phyloP scores from a whole-genome alignment of 1,140 invertebrate genomes.

The Galleria mellonella region DNA sequence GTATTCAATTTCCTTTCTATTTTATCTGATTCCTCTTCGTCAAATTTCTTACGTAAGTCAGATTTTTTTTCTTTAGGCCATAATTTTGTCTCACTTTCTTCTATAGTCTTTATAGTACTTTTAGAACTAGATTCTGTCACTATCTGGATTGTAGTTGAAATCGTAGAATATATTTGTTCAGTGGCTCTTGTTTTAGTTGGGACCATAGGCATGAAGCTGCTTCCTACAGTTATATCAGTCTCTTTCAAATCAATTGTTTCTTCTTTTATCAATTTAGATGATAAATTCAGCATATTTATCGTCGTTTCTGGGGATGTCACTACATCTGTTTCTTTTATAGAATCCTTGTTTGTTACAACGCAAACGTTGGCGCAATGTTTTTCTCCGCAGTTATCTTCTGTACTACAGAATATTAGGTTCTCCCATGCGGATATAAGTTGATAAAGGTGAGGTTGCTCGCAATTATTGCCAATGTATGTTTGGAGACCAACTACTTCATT shows the following conservation, averaged over 20 bases:
- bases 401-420: constrained; percentile 43
- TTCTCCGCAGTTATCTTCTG: constrained; percentile 32
- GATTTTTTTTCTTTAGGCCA: constrained; percentile 24
- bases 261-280: not conserved
- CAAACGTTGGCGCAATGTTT: constrained; percentile 35
- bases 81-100: not conserved
- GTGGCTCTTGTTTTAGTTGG: not conserved
- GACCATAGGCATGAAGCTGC: not conserved
- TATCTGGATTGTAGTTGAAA: not conserved
- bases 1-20: constrained; percentile 25
- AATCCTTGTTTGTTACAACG: constrained; percentile 36
- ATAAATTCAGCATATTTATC: not conserved
- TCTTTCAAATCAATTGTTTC: constrained; percentile 2
- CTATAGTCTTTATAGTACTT: not conserved
- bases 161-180: too few species aligned
- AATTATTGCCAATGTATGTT: constrained; percentile 46
- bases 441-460: constrained; percentile 46
- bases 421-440: constrained; percentile 43
- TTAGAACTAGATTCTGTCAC: not conserved
- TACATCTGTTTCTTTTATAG: not conserved
- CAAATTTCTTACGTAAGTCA: constrained; percentile 10
- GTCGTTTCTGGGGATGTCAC: not conserved
- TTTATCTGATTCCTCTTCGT: constrained; percentile 13
- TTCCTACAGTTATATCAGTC: constrained; percentile 1
- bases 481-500: constrained; percentile 39